Evolutionary conservation across 2,888 invertebrate species (phyloP).

Genomic region (Heteromurus nitidus): DNA sequence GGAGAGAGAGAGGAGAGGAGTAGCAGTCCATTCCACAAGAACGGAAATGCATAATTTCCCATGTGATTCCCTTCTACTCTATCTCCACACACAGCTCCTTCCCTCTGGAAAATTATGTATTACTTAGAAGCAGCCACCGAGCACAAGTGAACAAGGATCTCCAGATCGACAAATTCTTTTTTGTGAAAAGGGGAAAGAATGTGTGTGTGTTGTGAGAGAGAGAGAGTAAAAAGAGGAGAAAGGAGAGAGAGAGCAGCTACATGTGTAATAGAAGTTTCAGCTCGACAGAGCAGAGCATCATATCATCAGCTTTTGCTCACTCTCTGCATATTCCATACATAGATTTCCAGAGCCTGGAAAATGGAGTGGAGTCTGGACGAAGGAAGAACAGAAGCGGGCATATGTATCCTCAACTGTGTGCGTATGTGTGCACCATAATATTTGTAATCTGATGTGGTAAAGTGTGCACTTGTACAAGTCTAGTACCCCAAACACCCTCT

Average conservation of each 20-base stretch:
- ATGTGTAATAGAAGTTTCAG: background rate
- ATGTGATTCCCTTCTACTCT: constrained; percentile 53
- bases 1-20: background rate
- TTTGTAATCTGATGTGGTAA: too few relatives aligned
- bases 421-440: too few relatives aligned
- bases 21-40: constrained; percentile 10
- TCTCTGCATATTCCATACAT: too few relatives aligned
- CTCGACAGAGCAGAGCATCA: too few relatives aligned
- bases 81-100: constrained; percentile 7
- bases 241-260: background rate
- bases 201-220: too few relatives aligned
- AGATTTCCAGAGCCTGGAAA: too few relatives aligned
- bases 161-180: constrained; percentile 45
- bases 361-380: too few relatives aligned
- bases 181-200: too few relatives aligned
- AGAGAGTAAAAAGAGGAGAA: constrained; percentile 19
- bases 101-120: constrained; percentile 22
- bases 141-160: constrained; percentile 19
- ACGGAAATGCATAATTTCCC: constrained; percentile 48
- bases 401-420: too few relatives aligned
- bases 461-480: too few relatives aligned
- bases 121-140: background rate
- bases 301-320: too few relatives aligned
- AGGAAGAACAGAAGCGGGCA: too few relatives aligned
- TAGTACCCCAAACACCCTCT: background rate